Conservation (phyloP, 2,888 invertebrate genomes). For the Perizoma affinitatum region DNA sequence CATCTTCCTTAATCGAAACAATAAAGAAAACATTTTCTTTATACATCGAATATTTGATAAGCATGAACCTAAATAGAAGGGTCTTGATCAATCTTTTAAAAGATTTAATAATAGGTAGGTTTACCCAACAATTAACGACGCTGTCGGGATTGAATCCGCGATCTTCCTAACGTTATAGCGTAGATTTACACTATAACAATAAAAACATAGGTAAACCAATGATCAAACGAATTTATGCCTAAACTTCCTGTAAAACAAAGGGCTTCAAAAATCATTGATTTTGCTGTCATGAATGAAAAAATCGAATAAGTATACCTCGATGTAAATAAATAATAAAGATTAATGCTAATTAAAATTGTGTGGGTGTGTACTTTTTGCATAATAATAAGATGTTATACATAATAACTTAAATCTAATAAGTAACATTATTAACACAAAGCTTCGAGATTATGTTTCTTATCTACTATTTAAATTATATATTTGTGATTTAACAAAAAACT, state of each 20-base stretch:
- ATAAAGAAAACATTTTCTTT: too few relatives aligned
- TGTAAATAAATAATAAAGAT: not conserved
- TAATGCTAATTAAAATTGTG: not conserved
- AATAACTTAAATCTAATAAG: slow-evolving; percentile 5
- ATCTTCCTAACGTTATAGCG: too few relatives aligned
- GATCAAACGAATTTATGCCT: slow-evolving; percentile 9
- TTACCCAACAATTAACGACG: too few relatives aligned
- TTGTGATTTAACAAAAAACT: too few relatives aligned
- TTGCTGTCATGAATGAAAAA: slow-evolving; percentile 9
- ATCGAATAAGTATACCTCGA: not conserved
- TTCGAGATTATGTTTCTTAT: slow-evolving; percentile 29
- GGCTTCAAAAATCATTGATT: slow-evolving; percentile 16
- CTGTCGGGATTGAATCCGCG: too few relatives aligned
- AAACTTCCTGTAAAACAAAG: slow-evolving; percentile 33
- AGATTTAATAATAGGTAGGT: too few relatives aligned
- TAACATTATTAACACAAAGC: slow-evolving; percentile 10
- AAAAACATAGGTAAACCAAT: slow-evolving; percentile 3
- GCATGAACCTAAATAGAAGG: too few relatives aligned
- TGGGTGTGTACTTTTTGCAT: slow-evolving; percentile 3
- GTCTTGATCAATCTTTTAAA: too few relatives aligned
- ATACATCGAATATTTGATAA: too few relatives aligned
- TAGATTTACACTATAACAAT: not conserved
- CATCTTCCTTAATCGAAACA: too few relatives aligned
- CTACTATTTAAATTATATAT: slow-evolving; percentile 1
- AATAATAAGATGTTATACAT: not conserved